Evolutionary conservation across 2,888 invertebrate species (phyloP), one percentile per base, ranked within the genome.

Genomic region (Parelbella ahira): DNA sequence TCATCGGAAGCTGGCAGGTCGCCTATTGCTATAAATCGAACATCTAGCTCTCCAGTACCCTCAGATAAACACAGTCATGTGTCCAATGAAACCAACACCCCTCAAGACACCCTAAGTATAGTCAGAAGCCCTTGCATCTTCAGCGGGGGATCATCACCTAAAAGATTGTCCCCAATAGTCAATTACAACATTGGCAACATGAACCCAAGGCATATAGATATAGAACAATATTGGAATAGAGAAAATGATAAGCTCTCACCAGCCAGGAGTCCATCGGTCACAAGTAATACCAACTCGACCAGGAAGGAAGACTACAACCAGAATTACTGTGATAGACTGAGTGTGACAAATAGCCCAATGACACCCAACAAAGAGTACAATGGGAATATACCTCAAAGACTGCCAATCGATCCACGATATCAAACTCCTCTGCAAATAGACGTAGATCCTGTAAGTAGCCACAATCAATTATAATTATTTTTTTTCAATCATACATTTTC

Each of bases 361-460:
- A 68, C 66, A 19, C 66, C 72, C 1, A 54, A 67, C 33, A 69
- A 66, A 28, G 79, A 78, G 41, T 75, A 66, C 53, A 87, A 88
- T 51, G 88, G 88, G 10, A 88, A 83, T 48, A 49, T 69, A 15
- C 60, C 70, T 8, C 71, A 68, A 56, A 65, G 68, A 50, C 44
- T 56, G 36, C 63, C 66, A 5, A 47, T 75, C 8, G 77, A 86
- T 49, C 56, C 75, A 8, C 67, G 75, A 62, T 79, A 89, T 68
- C 69, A 78, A 53, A 82, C 76, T 37, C 91, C 91, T 11, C 82
- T 93, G 51, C 84, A 89, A 48, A 87, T 94, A 46, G 90, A 92
- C 60, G 90, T 93, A 46, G 93, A 93, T 78, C 90, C 91, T 61
- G 94, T 93, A 87, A 88, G 89, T 89, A 64, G 8, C 8, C 9